A percentile compares a stretch with the other conserved stretches of the same genome.
These are phyloP conservation scores for Drosophila emarginata DNA, from an alignment of 2,888 invertebrate species.

Conservation along the genomic window DNA sequence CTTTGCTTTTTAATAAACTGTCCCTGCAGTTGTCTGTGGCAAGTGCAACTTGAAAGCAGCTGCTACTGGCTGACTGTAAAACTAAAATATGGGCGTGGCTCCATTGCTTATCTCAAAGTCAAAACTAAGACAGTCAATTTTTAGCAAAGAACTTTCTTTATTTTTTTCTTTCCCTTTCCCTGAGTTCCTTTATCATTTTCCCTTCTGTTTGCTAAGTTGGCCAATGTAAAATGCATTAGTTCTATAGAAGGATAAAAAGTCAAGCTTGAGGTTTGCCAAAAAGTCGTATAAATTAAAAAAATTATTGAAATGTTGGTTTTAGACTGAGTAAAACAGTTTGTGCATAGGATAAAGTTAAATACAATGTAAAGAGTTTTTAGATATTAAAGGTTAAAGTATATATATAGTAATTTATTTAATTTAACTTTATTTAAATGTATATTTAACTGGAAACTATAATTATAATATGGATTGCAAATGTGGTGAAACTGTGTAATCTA, in stretches of 20 bases:
- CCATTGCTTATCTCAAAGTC: conserved; percentile 55
- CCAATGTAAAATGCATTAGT: conserved; percentile 53
- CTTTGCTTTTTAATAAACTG: conserved; percentile 47
- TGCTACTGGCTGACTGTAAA: conserved; percentile 5
- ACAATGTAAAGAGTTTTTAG: not conserved
- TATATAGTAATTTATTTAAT: not conserved
- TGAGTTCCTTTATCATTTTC: not conserved
- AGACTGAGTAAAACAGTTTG: not conserved
- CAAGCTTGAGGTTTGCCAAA: not conserved
- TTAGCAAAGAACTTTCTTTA: conserved; percentile 37
- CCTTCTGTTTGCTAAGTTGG: conserved; percentile 23
- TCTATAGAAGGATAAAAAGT: not conserved
- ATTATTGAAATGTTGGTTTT: conserved; percentile 42
- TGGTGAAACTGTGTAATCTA: too few species aligned
- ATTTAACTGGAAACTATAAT: not conserved
- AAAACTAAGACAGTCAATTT: conserved; percentile 63
- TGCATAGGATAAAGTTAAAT: not conserved
- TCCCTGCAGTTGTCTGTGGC: conserved; percentile 34
- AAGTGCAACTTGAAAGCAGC: conserved; percentile 25
- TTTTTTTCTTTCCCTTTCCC: not conserved
- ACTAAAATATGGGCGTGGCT: conserved; percentile 16
- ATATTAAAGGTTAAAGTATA: not conserved
- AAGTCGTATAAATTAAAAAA: conserved; percentile 48
- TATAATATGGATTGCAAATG: too few species aligned
- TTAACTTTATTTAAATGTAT: not conserved